Base-by-base conservation (phyloP, 2,113 vertebrate genomes). In the Budorcas taxicolor region DNA sequence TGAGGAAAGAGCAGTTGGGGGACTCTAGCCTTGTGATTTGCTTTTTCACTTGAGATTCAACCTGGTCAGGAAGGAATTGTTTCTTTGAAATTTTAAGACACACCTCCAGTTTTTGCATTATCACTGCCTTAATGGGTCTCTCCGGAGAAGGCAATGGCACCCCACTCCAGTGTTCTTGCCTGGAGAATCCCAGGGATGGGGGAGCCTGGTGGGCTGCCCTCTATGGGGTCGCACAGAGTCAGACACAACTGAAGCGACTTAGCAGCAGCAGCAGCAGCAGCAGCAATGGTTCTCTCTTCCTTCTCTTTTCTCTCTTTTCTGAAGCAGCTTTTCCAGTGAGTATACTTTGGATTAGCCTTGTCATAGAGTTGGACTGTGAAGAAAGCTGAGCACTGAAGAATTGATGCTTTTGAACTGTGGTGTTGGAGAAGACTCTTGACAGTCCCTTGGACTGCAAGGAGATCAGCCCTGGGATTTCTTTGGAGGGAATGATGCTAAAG, bases 51-150 rank as follows among this genome's bases (percentile, higher is more conserved):
- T n/a, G 57, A 85, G 40, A 55, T 10, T 93, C 71, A 55, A 15
- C 17, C 94, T 92, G n/a, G 47, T 95, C 71, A 78, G 57, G 45
- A 89, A 97, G 7, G 53, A 90, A 64, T 67, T 91, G 29, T 92
- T 86, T 96, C 27, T 91, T 90, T 93, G 50, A 25, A 71, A 85
- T 94, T 97, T 96, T 94, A 87, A 97, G 94, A 94, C 43, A 89
- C 23, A 93, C 88, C 15, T 96, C 55, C 47, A 71, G 67, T 95
- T 17, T 95, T 95, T 87, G 17, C 15, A 55, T 50, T 74, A 74
- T 87, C 81, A 31, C 10, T 87, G 23, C 84, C 87, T 71, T 93
- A 86, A 96, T 94, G 67, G 31, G 58, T 58, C n/a, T 74, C 45
- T 89, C 4, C 4, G 2, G 57, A 58, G 25, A 27, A 58, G 10